phyloP scores from a whole-genome alignment of 2,797 vertebrate species.

The Sebastes hubbsi region DNA sequence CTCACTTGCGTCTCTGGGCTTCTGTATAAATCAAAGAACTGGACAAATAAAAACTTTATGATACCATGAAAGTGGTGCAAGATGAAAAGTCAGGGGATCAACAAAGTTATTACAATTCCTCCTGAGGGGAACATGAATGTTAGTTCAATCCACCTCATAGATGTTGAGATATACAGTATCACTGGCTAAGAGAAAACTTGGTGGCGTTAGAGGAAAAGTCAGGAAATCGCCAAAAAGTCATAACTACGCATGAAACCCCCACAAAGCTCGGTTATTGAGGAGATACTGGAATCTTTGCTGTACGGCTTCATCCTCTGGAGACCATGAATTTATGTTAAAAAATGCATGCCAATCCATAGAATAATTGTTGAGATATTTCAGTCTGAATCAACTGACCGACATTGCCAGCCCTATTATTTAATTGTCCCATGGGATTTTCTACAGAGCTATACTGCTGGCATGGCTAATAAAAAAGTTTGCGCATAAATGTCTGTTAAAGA shows the following conservation, averaged over 20 bases:
- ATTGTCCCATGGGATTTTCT: no score
- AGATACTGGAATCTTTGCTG: slow-evolving; percentile 21
- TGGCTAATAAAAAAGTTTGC: neutral
- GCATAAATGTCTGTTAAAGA: neutral
- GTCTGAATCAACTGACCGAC: no score
- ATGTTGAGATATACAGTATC: neutral
- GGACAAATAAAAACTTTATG: neutral
- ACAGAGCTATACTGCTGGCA: neutral
- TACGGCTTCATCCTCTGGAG: neutral
- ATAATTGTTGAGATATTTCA: no score
- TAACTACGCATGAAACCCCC: neutral
- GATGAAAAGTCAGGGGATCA: neutral
- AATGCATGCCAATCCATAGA: no score
- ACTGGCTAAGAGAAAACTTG: neutral
- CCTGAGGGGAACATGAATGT: neutral
- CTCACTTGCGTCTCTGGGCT: neutral
- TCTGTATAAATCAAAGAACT: neutral
- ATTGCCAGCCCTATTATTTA: no score
- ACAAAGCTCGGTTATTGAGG: slow-evolving; percentile 11
- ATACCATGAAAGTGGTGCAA: neutral
- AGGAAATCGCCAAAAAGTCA: no score
- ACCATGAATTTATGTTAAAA: no score
- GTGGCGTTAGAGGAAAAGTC: no score
- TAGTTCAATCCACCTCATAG: neutral
- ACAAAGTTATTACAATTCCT: neutral